Evolutionary conservation across 2,113 vertebrate genomes (phyloP), one percentile per base, ranked within the genome.

Genomic region (Ascaphus truei): DNA sequence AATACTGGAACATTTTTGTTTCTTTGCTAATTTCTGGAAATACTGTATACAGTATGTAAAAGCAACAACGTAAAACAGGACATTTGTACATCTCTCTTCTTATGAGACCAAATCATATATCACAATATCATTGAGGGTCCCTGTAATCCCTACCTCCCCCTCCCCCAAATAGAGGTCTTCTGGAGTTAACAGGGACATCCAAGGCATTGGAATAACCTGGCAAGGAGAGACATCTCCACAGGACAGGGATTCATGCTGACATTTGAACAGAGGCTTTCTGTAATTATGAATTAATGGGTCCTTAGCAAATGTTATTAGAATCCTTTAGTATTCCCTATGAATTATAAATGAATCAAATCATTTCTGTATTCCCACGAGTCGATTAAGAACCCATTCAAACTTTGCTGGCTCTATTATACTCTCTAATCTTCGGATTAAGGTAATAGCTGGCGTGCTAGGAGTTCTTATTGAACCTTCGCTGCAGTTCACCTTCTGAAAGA

Each of bases 291-390:
- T 69, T 50, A 69, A 69, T 51, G 67, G 67, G 16, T 69, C 67
- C 45, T 69, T 60, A 69, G 67, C 67, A 69, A 69, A 69, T 60
- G 56, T 50, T 69, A 69, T 69, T 60, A 69, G 67, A 59, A 50
- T 69, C 58, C 56, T 52, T 60, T 69, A 60, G 67, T 60, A 69
- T 69, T 69, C 67, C 55, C 67, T 51, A 69, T 69, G 67, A 69
- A 69, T 69, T 60, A 69, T 69, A 60, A 69, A 69, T 69, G 67
- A 69, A 60, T 69, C 31, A 69, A 69, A 69, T 69, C 56, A 69
- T 69, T 69, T 69, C 67, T 60, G 67, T 69, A 69, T 69, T 50
- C 67, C 67, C 67, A 39, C 7, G 67, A 69, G 56, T 69, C 67
- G 56, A 69, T 69, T 69, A 69, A 69, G 45, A 69, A 61, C 11